phyloP scores from a whole-genome alignment of 2,888 invertebrate species.

The Elmis aenea region DNA sequence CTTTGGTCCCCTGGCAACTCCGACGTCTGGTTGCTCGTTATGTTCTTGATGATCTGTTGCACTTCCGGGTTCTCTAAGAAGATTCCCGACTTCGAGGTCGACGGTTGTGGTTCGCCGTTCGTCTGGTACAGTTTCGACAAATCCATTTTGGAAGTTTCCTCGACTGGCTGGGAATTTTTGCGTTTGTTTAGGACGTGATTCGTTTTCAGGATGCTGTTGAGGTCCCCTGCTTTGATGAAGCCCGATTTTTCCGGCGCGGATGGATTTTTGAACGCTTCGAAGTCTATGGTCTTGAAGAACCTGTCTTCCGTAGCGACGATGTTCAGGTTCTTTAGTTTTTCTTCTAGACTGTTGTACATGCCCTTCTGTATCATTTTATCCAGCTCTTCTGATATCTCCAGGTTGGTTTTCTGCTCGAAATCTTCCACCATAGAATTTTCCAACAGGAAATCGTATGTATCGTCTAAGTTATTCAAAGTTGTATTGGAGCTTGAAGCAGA shows the following conservation, averaged over 20 bases:
- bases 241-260: slow-evolving; percentile 27
- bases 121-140: background rate
- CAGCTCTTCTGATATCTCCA: slow-evolving; percentile 43
- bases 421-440: slow-evolving; percentile 30
- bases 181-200: background rate
- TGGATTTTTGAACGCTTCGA: slow-evolving; percentile 24
- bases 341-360: slow-evolving; percentile 42
- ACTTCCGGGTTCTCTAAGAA: slow-evolving; percentile 29
- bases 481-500: slow-evolving; percentile 26
- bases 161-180: background rate
- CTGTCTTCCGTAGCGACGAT: slow-evolving; percentile 32
- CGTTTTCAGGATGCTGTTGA: slow-evolving; percentile 22
- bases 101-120: slow-evolving; percentile 22
- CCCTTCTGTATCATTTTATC: slow-evolving; percentile 45
- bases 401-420: slow-evolving; percentile 38
- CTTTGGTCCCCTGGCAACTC: slow-evolving; percentile 4
- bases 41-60: slow-evolving; percentile 4
- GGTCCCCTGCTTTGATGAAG: slow-evolving; percentile 32
- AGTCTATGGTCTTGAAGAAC: slow-evolving; percentile 39
- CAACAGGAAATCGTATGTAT: slow-evolving; percentile 37
- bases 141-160: background rate
- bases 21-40: slow-evolving; percentile 1
- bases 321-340: slow-evolving; percentile 40
- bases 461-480: slow-evolving; percentile 29
- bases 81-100: slow-evolving; percentile 26